Conservation (phyloP, 2,113 vertebrate species). For the Illadopsis cleaveri region DNA sequence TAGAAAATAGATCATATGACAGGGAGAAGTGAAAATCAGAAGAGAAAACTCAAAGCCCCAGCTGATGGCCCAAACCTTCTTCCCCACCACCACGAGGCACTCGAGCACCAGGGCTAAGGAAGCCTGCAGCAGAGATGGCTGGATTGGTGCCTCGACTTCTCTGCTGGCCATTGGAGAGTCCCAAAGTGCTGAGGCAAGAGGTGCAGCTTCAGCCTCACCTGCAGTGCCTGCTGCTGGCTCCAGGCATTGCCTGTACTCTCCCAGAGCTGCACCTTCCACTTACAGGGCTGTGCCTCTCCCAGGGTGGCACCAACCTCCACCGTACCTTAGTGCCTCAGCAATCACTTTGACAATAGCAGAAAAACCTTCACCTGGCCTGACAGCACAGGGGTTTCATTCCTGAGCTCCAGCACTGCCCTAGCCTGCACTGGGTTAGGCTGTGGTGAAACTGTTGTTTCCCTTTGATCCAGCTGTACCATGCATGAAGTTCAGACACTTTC, state of each 20-base stretch:
- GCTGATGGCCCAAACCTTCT: too few relatives aligned
- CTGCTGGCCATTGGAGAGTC: accelerated
- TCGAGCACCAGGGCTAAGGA: not conserved
- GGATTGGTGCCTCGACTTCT: not conserved
- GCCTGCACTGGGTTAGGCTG: not conserved
- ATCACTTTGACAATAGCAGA: not conserved
- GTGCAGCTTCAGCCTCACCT: not conserved
- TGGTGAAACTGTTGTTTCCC: not conserved
- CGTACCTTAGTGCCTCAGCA: not conserved
- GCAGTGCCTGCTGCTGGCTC: not conserved
- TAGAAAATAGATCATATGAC: not conserved
- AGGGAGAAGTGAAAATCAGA: not conserved
- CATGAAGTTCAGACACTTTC: not conserved
- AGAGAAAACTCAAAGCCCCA: not conserved
- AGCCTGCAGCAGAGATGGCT: not conserved
- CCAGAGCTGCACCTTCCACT: not conserved
- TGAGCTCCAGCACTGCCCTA: not conserved
- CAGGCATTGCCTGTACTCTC: too few relatives aligned
- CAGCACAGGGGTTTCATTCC: not conserved
- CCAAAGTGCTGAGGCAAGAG: not conserved
- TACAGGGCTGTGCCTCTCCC: not conserved
- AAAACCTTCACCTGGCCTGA: not conserved
- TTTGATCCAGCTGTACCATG: not conserved
- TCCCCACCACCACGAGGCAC: not conserved
- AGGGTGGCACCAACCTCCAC: not conserved